Percentiles rank a stretch among this genome's conserved stretches.
Evolutionary conservation across 2,888 invertebrate genomes (phyloP).

Genomic region (Epinotia demarniana): DNA sequence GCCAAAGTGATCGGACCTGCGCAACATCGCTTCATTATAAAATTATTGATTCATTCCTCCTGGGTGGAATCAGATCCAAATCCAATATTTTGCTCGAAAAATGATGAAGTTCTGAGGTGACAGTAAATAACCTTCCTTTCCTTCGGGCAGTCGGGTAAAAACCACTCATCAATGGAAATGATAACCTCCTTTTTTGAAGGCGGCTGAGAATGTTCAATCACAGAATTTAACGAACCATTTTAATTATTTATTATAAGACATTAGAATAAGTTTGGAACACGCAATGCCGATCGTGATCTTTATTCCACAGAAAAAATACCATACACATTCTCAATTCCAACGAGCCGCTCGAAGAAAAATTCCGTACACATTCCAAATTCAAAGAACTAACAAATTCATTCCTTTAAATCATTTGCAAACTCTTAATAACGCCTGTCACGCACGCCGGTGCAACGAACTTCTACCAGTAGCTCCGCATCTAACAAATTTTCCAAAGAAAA

Average conservation of each 20-base stretch:
- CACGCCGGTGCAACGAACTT: slow-evolving; percentile 35
- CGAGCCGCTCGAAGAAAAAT: slow-evolving; percentile 15
- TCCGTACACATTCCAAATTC: slow-evolving; percentile 32
- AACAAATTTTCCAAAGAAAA: slow-evolving; percentile 1
- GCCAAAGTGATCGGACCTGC: too few relatives aligned
- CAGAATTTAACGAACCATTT: too few relatives aligned
- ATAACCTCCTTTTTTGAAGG: too few relatives aligned
- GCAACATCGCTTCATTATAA: not conserved
- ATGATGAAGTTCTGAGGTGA: too few relatives aligned
- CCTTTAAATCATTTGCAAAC: slow-evolving; percentile 38
- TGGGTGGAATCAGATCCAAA: not conserved
- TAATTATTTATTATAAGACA: not conserved
- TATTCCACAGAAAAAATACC: slow-evolving; percentile 17
- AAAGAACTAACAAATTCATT: slow-evolving; percentile 37
- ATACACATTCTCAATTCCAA: slow-evolving; percentile 30
- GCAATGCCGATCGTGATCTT: not conserved
- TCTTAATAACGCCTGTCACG: slow-evolving; percentile 36
- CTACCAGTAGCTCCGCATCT: slow-evolving; percentile 1
- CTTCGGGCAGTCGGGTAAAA: too few relatives aligned
- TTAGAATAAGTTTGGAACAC: not conserved
- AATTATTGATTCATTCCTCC: not conserved
- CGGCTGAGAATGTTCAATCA: too few relatives aligned
- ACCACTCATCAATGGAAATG: too few relatives aligned
- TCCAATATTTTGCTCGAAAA: too few relatives aligned
- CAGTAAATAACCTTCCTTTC: too few relatives aligned